Evolutionary conservation across 2,888 invertebrate species (phyloP), one percentile per base, ranked within the genome.

Genomic region (Hydrotaea diabolus): DNA sequence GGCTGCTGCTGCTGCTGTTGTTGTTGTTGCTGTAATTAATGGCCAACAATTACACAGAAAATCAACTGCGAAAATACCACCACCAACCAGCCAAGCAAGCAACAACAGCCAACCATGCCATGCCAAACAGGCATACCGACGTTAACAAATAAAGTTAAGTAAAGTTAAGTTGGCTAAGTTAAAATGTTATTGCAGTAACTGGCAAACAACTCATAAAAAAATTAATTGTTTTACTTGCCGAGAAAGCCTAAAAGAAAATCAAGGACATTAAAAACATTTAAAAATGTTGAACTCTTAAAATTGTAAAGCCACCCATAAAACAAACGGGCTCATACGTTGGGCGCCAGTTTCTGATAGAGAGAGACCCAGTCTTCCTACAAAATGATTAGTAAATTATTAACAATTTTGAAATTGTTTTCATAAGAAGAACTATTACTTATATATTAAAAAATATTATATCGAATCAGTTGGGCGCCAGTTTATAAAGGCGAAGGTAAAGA

Each of bases 31-130:
- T 88, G 90, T 90, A 90, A 90, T 89, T 90, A 90, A 88, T 90
- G 87, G 89, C 89, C 88, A 90, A 89, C 89, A 90, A 90, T 90
- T 90, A 90, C 89, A 89, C 87, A 87, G 85, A 89, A 84, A 85
- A 89, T 85, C 75, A 86, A 86, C 82, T 75, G 75, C 80, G 64
- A 69, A 11, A 55, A 39, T 71, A 80, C 72, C n/a, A 78, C 46
- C 21, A 43, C 55, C 39, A 79, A n/a, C n/a, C n/a, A n/a, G n/a
- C n/a, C n/a, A n/a, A n/a, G n/a, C n/a, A n/a, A n/a, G 11, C 43
- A 19, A 53, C 62, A 62, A 79, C 85, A 59, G 13, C n/a, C n/a
- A n/a, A 11, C 11, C 39, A 4, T 2, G 39, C 39, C 39, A 39
- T 31, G 39, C 39, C 36, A 59, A 62, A 17, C 57, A 46, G 19